phyloP scores from a whole-genome alignment of 2,888 invertebrate genomes.

The Drosophila anceps region DNA sequence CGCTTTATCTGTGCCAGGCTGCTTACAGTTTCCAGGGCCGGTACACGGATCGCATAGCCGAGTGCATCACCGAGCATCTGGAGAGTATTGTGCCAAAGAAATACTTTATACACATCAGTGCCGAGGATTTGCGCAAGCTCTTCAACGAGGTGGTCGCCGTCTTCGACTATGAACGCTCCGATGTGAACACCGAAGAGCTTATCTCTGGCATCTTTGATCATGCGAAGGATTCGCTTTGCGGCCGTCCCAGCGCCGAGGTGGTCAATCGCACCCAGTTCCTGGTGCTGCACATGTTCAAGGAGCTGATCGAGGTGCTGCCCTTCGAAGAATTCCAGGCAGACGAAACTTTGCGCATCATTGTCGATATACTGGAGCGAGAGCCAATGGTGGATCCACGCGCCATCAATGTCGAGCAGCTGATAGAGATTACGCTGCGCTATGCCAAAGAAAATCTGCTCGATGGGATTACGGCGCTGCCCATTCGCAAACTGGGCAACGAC shows the following conservation, averaged over 20 bases:
- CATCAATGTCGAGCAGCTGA: slow-evolving; percentile 76
- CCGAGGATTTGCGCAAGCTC: slow-evolving; percentile 77
- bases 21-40: slow-evolving; percentile 82
- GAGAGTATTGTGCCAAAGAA: slow-evolving; percentile 82
- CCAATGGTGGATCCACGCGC: slow-evolving; percentile 77
- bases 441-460: slow-evolving; percentile 82
- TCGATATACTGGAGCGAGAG: slow-evolving; percentile 73
- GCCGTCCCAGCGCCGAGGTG: slow-evolving; percentile 53
- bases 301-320: slow-evolving; percentile 80
- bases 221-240: slow-evolving; percentile 70
- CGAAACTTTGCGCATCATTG: slow-evolving; percentile 69
- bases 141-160: slow-evolving; percentile 81
- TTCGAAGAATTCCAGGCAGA: slow-evolving; percentile 80
- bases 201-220: slow-evolving; percentile 80
- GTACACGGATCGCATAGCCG: slow-evolving; percentile 81
- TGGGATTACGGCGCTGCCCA: slow-evolving; percentile 77
- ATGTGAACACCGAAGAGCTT: slow-evolving; percentile 80
- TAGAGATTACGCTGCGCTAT: slow-evolving; percentile 67
- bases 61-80: slow-evolving; percentile 80
- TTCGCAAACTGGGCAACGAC: slow-evolving; percentile 68
- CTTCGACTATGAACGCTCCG: slow-evolving; percentile 80
- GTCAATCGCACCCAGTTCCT: slow-evolving; percentile 81
- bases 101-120: slow-evolving; percentile 77
- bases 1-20: slow-evolving; percentile 82
- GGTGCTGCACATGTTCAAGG: slow-evolving; percentile 74